Conservation (phyloP, 2,888 invertebrate species). For the Eudemis profundana region DNA sequence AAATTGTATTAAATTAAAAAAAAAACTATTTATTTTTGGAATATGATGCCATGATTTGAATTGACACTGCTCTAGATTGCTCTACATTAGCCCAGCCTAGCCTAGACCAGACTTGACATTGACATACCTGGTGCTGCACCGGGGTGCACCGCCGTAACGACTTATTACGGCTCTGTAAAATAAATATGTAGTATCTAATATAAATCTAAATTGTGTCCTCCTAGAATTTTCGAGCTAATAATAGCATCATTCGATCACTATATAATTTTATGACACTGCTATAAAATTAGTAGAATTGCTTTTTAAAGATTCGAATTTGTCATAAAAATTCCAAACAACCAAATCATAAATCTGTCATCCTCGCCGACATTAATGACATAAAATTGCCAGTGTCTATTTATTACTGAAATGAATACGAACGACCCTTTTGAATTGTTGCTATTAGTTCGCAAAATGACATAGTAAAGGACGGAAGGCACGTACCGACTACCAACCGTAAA, state of each 20-base stretch:
- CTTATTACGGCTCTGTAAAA: too few species aligned
- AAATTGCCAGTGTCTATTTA: constrained; percentile 65
- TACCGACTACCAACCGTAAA: constrained; percentile 61
- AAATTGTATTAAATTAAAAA: too few species aligned
- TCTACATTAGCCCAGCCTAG: too few species aligned
- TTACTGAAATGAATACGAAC: constrained; percentile 71
- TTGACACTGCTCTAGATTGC: too few species aligned
- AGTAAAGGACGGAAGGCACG: constrained; percentile 71
- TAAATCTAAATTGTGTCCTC: too few species aligned
- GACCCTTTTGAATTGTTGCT: constrained; percentile 57
- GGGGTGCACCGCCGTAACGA: too few species aligned
- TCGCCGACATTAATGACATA: constrained; percentile 57
- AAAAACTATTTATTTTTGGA: too few species aligned
- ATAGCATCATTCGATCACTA: constrained; percentile 1
- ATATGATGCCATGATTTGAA: too few species aligned
- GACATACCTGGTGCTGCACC: too few species aligned
- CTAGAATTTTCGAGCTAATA: not conserved
- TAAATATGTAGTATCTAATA: too few species aligned
- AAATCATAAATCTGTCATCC: constrained; percentile 63
- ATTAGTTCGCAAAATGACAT: constrained; percentile 62
- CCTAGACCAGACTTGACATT: too few species aligned
- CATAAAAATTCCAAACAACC: constrained; percentile 46
- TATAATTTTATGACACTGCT: constrained; percentile 34
- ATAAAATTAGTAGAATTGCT: constrained; percentile 36
- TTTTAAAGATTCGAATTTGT: constrained; percentile 47